Conservation (phyloP, 2,888 invertebrate species). For the Lucinisca nassula region DNA sequence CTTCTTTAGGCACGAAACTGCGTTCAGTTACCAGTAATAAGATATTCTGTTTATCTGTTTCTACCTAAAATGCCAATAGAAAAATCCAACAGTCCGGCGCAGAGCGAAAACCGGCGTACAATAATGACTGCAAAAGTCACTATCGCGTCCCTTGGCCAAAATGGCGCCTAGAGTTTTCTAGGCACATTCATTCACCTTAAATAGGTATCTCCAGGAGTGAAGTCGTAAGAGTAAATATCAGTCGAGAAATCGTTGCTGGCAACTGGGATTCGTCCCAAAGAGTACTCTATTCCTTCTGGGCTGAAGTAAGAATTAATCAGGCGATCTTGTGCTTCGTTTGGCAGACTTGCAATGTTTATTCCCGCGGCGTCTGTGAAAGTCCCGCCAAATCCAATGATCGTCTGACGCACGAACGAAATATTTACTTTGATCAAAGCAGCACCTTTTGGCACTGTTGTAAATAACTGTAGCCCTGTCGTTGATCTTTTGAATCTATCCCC, state of each 20-base stretch:
- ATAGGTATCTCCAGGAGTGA: slow-evolving; percentile 89
- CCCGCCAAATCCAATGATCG: slow-evolving; percentile 95
- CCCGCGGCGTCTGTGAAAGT: slow-evolving; percentile 93
- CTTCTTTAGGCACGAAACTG: no score
- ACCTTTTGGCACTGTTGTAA: not conserved
- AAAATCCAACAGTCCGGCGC: no score
- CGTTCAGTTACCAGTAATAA: no score
- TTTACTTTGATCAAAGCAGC: not conserved
- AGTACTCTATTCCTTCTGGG: slow-evolving; percentile 92
- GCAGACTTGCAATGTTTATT: slow-evolving; percentile 92
- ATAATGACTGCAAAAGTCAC: no score
- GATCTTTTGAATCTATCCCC: slow-evolving; percentile 24
- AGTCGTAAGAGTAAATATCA: slow-evolving; percentile 93
- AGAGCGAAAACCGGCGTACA: no score
- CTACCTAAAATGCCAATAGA: no score
- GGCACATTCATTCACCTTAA: no score
- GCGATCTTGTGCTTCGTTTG: slow-evolving; percentile 89
- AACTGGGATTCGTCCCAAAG: slow-evolving; percentile 94
- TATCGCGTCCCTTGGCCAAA: no score
- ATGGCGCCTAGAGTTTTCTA: no score
- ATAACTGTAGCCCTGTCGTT: not conserved
- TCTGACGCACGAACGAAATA: slow-evolving; percentile 89
- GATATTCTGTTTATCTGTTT: no score
- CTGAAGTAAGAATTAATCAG: slow-evolving; percentile 89
- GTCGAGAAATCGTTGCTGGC: slow-evolving; percentile 96